Conservation (phyloP, 2,888 invertebrate genomes). For the Drosophila kuntzei region DNA sequence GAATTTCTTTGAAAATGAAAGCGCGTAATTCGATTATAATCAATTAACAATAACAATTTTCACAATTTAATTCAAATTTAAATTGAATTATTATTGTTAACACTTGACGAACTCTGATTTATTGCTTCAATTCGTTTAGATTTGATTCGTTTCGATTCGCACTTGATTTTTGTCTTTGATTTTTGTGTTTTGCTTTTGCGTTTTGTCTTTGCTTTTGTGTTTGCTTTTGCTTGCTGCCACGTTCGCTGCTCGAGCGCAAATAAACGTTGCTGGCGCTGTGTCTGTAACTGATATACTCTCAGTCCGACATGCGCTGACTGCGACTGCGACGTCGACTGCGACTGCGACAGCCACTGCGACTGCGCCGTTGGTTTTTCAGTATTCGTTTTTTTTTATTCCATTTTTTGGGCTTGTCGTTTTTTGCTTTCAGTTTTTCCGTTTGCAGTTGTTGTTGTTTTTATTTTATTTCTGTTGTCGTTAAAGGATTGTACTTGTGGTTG, state of each 20-base stretch:
- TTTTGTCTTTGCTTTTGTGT: conserved; percentile 37
- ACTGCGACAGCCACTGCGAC: conserved; percentile 17
- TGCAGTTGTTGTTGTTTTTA: background rate
- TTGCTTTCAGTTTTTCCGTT: conserved; percentile 18
- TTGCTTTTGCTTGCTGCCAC: conserved; percentile 78
- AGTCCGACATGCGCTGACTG: conserved; percentile 42
- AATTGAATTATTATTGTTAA: conserved; percentile 20
- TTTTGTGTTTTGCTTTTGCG: conserved; percentile 46
- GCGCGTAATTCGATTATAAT: conserved; percentile 33
- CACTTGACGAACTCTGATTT: conserved; percentile 36
- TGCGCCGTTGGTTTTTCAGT: conserved; percentile 19
- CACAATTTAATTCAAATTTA: conserved; percentile 50
- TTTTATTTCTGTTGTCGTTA: conserved; percentile 11
- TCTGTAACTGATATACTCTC: conserved; percentile 82
- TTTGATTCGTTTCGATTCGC: conserved; percentile 20
- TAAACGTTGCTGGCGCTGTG: conserved; percentile 79
- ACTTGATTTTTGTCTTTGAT: conserved; percentile 9
- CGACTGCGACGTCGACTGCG: conserved; percentile 11
- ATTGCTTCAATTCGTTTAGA: conserved; percentile 32
- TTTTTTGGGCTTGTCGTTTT: conserved; percentile 51
- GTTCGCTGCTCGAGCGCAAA: conserved; percentile 85
- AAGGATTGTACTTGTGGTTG: conserved; percentile 41
- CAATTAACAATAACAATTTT: conserved; percentile 30
- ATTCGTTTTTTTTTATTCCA: background rate
- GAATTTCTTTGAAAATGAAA: conserved; percentile 27